phyloP scores from a whole-genome alignment of 2,888 invertebrate species.

The Ectemnius lituratus region DNA sequence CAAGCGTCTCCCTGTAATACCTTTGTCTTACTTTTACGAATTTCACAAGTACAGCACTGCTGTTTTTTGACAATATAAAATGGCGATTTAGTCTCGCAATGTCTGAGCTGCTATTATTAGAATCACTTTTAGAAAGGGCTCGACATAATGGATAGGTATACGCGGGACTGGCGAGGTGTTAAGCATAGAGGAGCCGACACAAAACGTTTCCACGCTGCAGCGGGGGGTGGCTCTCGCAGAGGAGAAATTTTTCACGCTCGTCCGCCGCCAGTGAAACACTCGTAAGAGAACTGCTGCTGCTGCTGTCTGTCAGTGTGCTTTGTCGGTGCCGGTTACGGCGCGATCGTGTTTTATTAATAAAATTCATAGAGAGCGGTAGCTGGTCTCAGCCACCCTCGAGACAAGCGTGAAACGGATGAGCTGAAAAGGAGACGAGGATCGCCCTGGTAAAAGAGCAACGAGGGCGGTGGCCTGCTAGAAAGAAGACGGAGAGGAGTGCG shows the following conservation, averaged over 20 bases:
- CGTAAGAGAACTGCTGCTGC: conserved; percentile 36
- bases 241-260: conserved; percentile 35
- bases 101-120: too few species aligned
- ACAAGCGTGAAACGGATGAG: conserved; percentile 56
- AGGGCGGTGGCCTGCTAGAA: conserved; percentile 21
- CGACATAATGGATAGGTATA: neutral
- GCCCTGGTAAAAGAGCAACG: neutral
- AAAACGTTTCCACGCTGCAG: conserved; percentile 34
- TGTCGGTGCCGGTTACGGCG: conserved; percentile 53
- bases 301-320: conserved; percentile 64
- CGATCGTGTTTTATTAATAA: conserved; percentile 70
- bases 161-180: neutral
- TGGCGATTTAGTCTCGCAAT: too few species aligned
- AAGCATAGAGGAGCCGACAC: conserved; percentile 33
- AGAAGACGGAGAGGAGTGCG: conserved; percentile 22
- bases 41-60: too few species aligned
- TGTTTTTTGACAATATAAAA: too few species aligned
- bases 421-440: conserved; percentile 24
- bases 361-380: conserved; percentile 66
- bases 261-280: conserved; percentile 53
- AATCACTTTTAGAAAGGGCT: too few species aligned
- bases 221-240: neutral
- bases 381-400: conserved; percentile 46
- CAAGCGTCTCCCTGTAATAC: neutral
- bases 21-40: neutral